Percentiles rank a stretch among this genome's conserved stretches.
Evolutionary conservation across 2,797 vertebrate genomes (phyloP).

Genomic region (Clarias pachynema): DNA sequence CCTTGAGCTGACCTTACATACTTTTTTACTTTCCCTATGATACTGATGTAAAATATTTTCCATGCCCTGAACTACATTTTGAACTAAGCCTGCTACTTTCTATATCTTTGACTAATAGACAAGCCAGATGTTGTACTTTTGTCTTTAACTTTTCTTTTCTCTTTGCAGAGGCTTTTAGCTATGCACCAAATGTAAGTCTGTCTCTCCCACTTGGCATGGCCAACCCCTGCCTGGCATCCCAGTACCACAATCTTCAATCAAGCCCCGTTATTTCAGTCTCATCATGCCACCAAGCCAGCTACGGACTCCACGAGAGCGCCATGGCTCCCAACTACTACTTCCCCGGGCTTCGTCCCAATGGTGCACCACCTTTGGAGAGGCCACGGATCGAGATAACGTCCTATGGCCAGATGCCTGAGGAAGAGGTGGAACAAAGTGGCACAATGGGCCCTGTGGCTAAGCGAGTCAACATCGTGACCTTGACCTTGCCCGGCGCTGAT

Average conservation of each 20-base stretch:
- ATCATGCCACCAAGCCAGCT: conserved; percentile 73
- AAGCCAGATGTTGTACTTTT: neutral
- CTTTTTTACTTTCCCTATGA: conserved; percentile 1
- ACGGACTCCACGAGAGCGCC: conserved; percentile 70
- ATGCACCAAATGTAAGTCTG: conserved; percentile 73
- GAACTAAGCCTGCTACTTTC: neutral
- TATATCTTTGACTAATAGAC: neutral
- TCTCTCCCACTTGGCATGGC: conserved; percentile 75
- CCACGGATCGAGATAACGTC: conserved; percentile 87
- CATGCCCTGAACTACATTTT: neutral
- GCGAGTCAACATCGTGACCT: conserved; percentile 77
- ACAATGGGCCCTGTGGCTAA: conserved; percentile 68
- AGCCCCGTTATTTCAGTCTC: conserved; percentile 76
- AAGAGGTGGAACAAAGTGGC: conserved; percentile 72
- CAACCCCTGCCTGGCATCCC: conserved; percentile 75
- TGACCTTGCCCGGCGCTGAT: conserved; percentile 81
- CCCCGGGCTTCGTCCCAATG: conserved; percentile 72
- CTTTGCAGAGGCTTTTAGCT: conserved; percentile 81
- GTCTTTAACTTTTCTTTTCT: conserved; percentile 1
- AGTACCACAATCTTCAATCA: conserved; percentile 80
- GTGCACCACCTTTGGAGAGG: conserved; percentile 79
- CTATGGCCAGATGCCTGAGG: conserved; percentile 79
- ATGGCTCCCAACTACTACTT: conserved; percentile 77
- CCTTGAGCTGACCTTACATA: conserved; percentile 1
- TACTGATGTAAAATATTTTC: neutral